These are phyloP conservation scores for Orchesella flavescens DNA, from an alignment of 2,888 invertebrate species.

Conservation along the genomic window DNA sequence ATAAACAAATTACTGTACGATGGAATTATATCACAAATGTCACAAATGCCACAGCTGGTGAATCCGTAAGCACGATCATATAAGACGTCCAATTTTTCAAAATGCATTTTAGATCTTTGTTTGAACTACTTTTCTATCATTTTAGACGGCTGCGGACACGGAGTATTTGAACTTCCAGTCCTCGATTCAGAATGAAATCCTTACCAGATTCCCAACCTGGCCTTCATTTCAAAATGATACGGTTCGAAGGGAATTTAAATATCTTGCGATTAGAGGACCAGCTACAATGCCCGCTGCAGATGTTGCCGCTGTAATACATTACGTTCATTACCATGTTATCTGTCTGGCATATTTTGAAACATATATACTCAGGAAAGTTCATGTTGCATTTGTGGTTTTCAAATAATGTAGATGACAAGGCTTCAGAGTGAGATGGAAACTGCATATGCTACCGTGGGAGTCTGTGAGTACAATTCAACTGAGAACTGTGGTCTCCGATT, in stretches of 20 bases:
- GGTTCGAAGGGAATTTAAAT: slow-evolving; percentile 67
- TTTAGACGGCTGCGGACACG: slow-evolving; percentile 64
- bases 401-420: slow-evolving; percentile 64
- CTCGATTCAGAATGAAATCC: slow-evolving; percentile 66
- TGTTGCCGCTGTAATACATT: slow-evolving; percentile 57
- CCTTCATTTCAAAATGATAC: slow-evolving; percentile 55
- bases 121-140: neutral
- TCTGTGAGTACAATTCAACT: slow-evolving; percentile 71
- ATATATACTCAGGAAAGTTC: too few relatives aligned
- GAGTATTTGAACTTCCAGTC: slow-evolving; percentile 64
- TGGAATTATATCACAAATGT: slow-evolving; percentile 71
- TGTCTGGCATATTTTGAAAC: too few relatives aligned
- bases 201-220: slow-evolving; percentile 67
- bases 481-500: slow-evolving; percentile 70
- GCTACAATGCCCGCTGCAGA: slow-evolving; percentile 62
- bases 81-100: neutral
- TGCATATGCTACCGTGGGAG: slow-evolving; percentile 73
- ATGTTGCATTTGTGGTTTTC: neutral
- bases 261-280: slow-evolving; percentile 68
- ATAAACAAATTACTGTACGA: slow-evolving; percentile 61
- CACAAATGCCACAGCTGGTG: slow-evolving; percentile 66
- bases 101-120: neutral
- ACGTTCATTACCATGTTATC: too few relatives aligned
- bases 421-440: slow-evolving; percentile 73
- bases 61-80: slow-evolving; percentile 67